Evolutionary conservation across 1,140 invertebrate genomes (phyloP).

Genomic region (Cataglyphis hispanica): DNA sequence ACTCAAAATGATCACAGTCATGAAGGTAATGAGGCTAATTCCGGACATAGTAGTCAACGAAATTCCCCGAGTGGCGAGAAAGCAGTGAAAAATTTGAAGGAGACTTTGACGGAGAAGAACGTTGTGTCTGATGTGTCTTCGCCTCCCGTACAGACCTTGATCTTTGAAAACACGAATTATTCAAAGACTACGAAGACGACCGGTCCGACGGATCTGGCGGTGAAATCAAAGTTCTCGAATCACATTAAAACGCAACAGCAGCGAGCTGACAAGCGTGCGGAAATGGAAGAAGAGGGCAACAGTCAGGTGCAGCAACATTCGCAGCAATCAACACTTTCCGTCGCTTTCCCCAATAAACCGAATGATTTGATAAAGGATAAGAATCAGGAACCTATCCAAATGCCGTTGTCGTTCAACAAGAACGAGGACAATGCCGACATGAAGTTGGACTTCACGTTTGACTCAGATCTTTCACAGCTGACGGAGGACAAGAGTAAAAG

Average conservation of each 20-base stretch:
- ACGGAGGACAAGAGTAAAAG: slow-evolving; percentile 91
- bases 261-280: slow-evolving; percentile 83
- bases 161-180: slow-evolving; percentile 97
- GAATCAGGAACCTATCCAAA: slow-evolving; percentile 87
- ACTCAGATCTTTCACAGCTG: slow-evolving; percentile 92
- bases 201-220: slow-evolving; percentile 81
- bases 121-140: slow-evolving; percentile 91
- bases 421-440: slow-evolving; percentile 94
- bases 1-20: slow-evolving; percentile 76
- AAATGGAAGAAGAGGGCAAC: slow-evolving; percentile 81
- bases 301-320: slow-evolving; percentile 77
- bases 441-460: slow-evolving; percentile 96
- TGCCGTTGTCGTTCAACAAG: slow-evolving; percentile 89
- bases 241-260: slow-evolving; percentile 84
- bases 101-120: slow-evolving; percentile 85
- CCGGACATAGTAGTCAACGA: slow-evolving; percentile 87
- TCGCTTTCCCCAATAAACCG: slow-evolving; percentile 88
- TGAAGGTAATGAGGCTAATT: slow-evolving; percentile 77
- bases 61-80: slow-evolving; percentile 87
- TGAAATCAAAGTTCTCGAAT: slow-evolving; percentile 86
- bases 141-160: slow-evolving; percentile 94
- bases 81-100: slow-evolving; percentile 80
- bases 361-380: slow-evolving; percentile 87
- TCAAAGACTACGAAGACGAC: slow-evolving; percentile 86
- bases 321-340: slow-evolving; percentile 84